These are phyloP conservation scores for Lucinisca nassula DNA, from an alignment of 2,888 invertebrate genomes.

Conservation along the genomic window DNA sequence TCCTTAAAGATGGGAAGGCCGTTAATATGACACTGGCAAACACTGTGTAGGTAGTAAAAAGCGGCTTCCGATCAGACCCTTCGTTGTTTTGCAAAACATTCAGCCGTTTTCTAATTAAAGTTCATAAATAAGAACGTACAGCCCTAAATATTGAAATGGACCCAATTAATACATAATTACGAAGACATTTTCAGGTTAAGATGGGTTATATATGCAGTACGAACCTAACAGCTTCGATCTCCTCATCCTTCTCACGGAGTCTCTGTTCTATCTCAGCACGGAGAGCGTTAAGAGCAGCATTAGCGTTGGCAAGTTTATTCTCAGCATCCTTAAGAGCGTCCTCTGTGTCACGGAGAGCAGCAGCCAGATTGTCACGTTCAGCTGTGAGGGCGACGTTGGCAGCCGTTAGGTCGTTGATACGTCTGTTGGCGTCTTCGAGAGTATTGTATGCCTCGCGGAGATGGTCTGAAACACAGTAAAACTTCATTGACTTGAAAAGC, in stretches of 20 bases:
- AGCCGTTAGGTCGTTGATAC: slow-evolving; percentile 96
- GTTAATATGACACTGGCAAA: no score
- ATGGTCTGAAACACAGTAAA: slow-evolving; percentile 92
- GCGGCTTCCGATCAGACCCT: no score
- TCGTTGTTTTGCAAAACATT: no score
- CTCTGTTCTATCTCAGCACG: slow-evolving; percentile 99
- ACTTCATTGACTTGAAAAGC: no score
- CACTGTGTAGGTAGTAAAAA: no score
- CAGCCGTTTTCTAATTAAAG: no score
- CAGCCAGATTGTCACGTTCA: slow-evolving; percentile 99
- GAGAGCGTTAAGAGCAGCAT: slow-evolving; percentile 94
- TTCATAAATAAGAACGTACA: no score
- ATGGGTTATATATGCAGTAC: no score
- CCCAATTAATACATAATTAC: no score
- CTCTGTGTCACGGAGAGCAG: slow-evolving; percentile 99
- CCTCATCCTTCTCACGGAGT: slow-evolving; percentile 99
- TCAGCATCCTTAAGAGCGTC: slow-evolving; percentile 98
- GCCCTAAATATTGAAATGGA: no score
- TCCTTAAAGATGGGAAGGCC: no score
- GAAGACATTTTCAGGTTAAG: no score
- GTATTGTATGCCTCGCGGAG: slow-evolving; percentile 97
- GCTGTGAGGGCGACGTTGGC: slow-evolving; percentile 99
- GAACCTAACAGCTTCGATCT: slow-evolving; percentile 98
- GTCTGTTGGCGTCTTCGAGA: slow-evolving; percentile 97
- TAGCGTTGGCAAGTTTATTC: slow-evolving; percentile 96